Base-by-base conservation (phyloP, 2,888 invertebrate genomes). In the Diplazon laetatorius region DNA sequence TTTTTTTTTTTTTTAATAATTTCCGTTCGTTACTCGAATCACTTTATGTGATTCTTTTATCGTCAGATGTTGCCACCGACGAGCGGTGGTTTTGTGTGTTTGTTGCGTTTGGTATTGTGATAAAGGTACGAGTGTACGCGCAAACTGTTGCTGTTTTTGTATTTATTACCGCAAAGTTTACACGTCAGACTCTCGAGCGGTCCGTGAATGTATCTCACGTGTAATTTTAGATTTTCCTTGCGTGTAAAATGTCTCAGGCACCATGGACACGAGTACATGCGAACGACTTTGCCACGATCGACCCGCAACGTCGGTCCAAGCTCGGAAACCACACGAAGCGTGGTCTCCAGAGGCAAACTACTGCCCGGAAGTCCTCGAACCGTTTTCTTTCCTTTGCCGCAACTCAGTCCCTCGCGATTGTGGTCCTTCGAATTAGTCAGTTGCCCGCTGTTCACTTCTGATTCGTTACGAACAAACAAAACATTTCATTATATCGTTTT, bases 171-270 rank as follows among this genome's bases (percentile, higher is more conserved):
- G 87, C 95, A 95, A 72, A 95, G 93, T 82, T 93, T 93, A 89
- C 95, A 95, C 85, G 94, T 94, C 71, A 95, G 92, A 79, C 93
- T 94, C 85, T 94, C 93, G 81, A 93, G 93, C 9, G 93, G 93
- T 85, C 94, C 95, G 87, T 95, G 95, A 86, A 95, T 95, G 90
- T 95, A 95, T 30, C 95, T 92, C 57, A 95, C 94, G 87, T 95
- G 95, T 44, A 95, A 93, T 89, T 95, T 95, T 86, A 95, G 91
- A 89, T 95, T 95, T 82, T 91, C 91, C 79, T 90, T 90, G 50
- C 91, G 88, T 52, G 90, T 91, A 37, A 91, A 91, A 44, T 91
- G 90, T 22, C 91, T 87, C 39, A 90, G 81, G 71, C 91, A 91
- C 90, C 90, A 90, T 3, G 91, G 90, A 76, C 91, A 91, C 20